phyloP scores from a whole-genome alignment of 1,140 invertebrate genomes.

The Platyura marginata region DNA sequence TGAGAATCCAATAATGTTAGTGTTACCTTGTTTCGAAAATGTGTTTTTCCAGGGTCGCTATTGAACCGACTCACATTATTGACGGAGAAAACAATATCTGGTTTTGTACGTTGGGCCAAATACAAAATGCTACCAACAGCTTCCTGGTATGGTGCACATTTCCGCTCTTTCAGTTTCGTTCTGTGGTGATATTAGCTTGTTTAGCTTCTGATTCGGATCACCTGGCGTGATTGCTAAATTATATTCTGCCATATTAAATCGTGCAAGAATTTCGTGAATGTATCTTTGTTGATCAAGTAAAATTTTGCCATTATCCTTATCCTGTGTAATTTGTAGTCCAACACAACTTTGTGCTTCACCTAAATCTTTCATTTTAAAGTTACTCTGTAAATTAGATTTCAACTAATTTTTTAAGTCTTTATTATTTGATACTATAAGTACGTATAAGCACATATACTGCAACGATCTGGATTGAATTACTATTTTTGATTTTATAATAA shows the following conservation, averaged over 20 bases:
- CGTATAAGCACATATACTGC: constrained; percentile 16
- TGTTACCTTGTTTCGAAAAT: too few relatives aligned
- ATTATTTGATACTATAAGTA: background rate
- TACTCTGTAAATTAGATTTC: background rate
- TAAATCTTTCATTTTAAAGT: constrained; percentile 12
- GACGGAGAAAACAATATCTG: constrained; percentile 17
- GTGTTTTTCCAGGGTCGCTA: background rate
- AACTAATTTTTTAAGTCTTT: background rate
- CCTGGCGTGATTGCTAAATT: constrained; percentile 11
- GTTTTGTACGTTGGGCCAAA: constrained; percentile 11
- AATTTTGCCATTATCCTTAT: constrained; percentile 9
- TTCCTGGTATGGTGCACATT: constrained; percentile 5
- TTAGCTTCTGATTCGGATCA: constrained; percentile 11
- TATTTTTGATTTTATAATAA: constrained; percentile 6
- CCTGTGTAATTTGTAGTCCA: constrained; percentile 15
- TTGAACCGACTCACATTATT: constrained; percentile 10
- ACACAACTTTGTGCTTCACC: constrained; percentile 12
- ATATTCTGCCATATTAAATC: constrained; percentile 11
- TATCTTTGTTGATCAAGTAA: constrained; percentile 16
- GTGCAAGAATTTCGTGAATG: constrained; percentile 15
- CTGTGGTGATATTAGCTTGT: constrained; percentile 6
- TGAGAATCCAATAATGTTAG: background rate
- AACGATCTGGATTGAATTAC: constrained; percentile 4
- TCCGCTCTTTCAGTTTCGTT: constrained; percentile 1
- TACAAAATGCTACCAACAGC: constrained; percentile 16